Conservation (phyloP, 2,888 invertebrate genomes). For the Cerastoderma edule region DNA sequence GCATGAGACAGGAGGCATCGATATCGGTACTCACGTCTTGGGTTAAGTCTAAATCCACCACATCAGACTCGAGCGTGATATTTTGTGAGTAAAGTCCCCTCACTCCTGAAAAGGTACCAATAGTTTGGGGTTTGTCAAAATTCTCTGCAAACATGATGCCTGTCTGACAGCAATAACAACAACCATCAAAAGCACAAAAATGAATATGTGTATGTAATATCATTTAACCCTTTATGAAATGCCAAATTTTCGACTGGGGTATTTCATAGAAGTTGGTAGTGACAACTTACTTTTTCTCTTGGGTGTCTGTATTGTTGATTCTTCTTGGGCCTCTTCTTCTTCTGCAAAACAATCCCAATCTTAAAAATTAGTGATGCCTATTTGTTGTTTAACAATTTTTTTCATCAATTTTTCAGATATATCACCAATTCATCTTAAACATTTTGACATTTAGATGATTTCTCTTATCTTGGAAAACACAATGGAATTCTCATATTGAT, state of each 20-base stretch:
- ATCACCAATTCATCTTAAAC: too few relatives aligned
- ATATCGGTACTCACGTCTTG: constrained; percentile 37
- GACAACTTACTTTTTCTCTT: constrained; percentile 44
- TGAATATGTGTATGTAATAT: background rate
- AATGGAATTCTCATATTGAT: too few relatives aligned
- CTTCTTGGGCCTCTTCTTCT: constrained; percentile 25
- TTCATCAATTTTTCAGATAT: background rate
- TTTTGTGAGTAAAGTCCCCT: constrained; percentile 56
- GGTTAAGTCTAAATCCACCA: constrained; percentile 42
- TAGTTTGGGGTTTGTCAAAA: background rate
- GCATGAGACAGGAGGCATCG: constrained; percentile 56
- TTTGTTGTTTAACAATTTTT: background rate
- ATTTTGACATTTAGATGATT: too few relatives aligned
- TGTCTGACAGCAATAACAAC: too few relatives aligned
- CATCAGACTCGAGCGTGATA: constrained; percentile 48
- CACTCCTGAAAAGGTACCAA: constrained; percentile 27
- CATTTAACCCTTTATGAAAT: too few relatives aligned
- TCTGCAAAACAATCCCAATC: background rate
- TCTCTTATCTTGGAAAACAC: too few relatives aligned
- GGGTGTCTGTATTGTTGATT: constrained; percentile 28
- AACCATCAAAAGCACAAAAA: background rate
- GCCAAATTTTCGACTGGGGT: background rate
- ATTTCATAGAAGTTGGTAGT: background rate
- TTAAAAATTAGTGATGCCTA: background rate
- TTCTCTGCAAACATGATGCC: background rate